Evolutionary conservation across 2,888 invertebrate species (phyloP).

Genomic region (Xylota segnis): DNA sequence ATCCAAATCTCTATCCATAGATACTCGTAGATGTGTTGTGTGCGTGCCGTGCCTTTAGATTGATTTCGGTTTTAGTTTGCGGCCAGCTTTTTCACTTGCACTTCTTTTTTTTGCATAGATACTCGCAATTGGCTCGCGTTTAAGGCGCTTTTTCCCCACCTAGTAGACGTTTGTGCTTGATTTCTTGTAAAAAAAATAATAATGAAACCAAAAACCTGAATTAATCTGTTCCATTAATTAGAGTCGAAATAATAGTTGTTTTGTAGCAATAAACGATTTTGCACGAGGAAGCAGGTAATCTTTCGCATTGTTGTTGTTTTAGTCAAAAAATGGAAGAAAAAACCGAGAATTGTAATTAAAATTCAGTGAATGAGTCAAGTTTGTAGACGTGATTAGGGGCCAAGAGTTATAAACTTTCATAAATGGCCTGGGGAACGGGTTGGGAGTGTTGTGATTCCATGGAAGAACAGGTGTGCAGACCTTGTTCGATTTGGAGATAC

Average conservation of each 20-base stretch:
- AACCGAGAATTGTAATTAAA: slow-evolving; percentile 37
- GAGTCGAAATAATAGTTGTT: slow-evolving; percentile 33
- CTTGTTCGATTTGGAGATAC: slow-evolving; percentile 14
- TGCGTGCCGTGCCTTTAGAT: background rate
- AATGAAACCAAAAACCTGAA: background rate
- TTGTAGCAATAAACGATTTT: slow-evolving; percentile 30
- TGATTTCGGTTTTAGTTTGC: slow-evolving; percentile 35
- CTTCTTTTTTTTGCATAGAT: slow-evolving; percentile 24
- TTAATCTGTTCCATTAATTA: slow-evolving; percentile 48
- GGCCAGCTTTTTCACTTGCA: slow-evolving; percentile 37
- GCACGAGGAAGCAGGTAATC: slow-evolving; percentile 33
- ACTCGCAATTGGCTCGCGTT: slow-evolving; percentile 19
- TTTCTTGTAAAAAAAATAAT: slow-evolving; percentile 27
- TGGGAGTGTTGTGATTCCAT: slow-evolving; percentile 4
- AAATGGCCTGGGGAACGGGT: slow-evolving; percentile 21
- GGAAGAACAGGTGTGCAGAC: slow-evolving; percentile 51
- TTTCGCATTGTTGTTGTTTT: slow-evolving; percentile 11
- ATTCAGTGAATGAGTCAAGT: slow-evolving; percentile 51
- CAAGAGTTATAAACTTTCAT: slow-evolving; percentile 44
- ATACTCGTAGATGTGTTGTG: slow-evolving; percentile 20
- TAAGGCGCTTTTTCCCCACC: background rate
- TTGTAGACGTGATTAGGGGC: slow-evolving; percentile 51
- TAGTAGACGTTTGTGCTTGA: background rate
- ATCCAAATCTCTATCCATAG: slow-evolving; percentile 20
- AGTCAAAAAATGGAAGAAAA: no score